phyloP scores from a whole-genome alignment of 2,113 vertebrate species.

The Mus spicilegus region DNA sequence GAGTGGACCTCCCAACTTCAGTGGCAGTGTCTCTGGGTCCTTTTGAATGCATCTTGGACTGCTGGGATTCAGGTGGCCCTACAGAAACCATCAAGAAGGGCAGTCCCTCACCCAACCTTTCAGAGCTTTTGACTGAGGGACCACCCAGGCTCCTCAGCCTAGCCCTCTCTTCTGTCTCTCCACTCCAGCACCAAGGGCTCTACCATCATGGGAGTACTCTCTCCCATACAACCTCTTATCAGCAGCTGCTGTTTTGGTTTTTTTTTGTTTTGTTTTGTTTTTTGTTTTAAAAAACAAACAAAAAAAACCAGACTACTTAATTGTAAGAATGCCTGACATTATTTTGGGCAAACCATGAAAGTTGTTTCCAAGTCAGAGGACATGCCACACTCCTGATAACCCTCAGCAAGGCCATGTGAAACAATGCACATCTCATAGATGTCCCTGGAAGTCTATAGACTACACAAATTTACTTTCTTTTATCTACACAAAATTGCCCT shows the following conservation, averaged over 20 bases:
- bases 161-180: neutral
- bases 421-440: neutral
- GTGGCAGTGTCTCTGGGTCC: neutral
- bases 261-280: too few relatives aligned
- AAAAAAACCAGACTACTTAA: neutral
- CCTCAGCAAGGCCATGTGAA: neutral
- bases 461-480: neutral
- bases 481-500: neutral
- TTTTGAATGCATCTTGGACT: neutral
- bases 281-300: too few relatives aligned
- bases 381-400: neutral
- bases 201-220: too few relatives aligned
- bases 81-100: accelerated
- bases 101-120: accelerated
- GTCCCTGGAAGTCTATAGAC: neutral
- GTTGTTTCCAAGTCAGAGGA: neutral
- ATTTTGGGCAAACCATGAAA: neutral
- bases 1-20: neutral
- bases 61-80: neutral
- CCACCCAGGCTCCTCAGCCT: neutral
- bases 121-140: neutral
- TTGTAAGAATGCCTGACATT: neutral
- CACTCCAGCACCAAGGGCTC: neutral
- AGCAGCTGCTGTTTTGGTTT: neutral
- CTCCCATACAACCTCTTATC: neutral